phyloP scores from a whole-genome alignment of 35 echinoderm and acorn worm species.

The Ophioderma brevispina region DNA sequence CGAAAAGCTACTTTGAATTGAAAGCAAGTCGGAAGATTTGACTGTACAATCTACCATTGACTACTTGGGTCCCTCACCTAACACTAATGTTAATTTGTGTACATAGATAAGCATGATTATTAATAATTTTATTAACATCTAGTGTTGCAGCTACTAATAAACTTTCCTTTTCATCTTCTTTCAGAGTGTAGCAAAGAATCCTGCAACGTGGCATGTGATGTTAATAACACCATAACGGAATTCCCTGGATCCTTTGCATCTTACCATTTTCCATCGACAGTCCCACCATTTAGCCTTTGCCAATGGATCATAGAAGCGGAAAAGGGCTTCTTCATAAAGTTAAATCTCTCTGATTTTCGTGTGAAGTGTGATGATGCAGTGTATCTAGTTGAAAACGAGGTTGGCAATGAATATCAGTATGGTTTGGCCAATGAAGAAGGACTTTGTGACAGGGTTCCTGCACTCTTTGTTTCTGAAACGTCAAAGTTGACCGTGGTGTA shows the following conservation, averaged over 20 bases:
- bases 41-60: no score
- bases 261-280: constrained; percentile 32
- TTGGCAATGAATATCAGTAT: not conserved
- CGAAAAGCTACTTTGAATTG: not conserved
- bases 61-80: no score
- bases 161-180: no score
- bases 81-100: not conserved
- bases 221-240: not conserved
- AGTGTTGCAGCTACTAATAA: no score
- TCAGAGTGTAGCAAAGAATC: constrained; percentile 1
- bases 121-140: no score
- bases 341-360: constrained; percentile 49
- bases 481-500: constrained; percentile 18
- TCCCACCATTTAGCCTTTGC: constrained; percentile 73
- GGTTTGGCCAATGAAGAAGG: no score
- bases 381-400: not conserved
- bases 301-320: constrained; percentile 34
- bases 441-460: constrained; percentile 1
- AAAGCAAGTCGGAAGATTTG: not conserved
- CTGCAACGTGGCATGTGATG: constrained; percentile 6
- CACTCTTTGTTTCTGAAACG: constrained; percentile 36
- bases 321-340: constrained; percentile 29
- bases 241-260: constrained; percentile 32
- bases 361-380: not conserved
- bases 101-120: not conserved